Evolutionary conservation across 2,113 vertebrate species (phyloP).

Genomic region (Cavia aperea): DNA sequence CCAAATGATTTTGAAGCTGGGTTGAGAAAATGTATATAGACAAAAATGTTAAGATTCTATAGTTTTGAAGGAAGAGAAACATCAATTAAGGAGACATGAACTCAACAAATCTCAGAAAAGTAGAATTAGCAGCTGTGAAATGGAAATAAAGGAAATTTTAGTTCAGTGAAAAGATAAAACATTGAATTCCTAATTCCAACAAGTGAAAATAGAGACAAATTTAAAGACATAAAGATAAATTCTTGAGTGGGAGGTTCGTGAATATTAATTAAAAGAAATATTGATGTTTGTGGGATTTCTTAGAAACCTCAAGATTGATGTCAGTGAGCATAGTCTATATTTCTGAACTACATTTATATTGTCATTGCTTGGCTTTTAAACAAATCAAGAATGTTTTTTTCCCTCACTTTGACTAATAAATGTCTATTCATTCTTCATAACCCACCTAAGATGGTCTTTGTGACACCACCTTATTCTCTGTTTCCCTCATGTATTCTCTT

Average conservation of each 20-base stretch:
- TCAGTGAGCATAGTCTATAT: background rate
- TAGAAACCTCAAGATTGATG: background rate
- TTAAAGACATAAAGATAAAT: constrained; percentile 5
- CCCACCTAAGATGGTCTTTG: background rate
- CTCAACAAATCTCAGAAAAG: background rate
- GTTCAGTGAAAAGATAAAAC: background rate
- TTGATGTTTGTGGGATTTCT: background rate
- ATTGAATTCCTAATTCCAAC: background rate
- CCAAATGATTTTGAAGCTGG: background rate
- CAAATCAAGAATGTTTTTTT: background rate
- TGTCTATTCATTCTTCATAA: background rate
- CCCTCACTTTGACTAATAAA: background rate
- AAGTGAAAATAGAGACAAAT: background rate
- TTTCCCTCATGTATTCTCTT: background rate
- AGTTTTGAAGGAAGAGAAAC: background rate
- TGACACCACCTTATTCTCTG: background rate
- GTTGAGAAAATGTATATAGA: background rate
- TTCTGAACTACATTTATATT: background rate
- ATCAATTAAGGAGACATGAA: background rate
- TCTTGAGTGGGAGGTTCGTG: background rate
- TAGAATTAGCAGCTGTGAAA: background rate
- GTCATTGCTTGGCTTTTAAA: background rate
- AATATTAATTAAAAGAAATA: background rate
- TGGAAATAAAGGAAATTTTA: background rate
- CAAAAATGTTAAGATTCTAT: background rate